A percentile compares a stretch with the other conserved stretches of the same genome.
These are phyloP conservation scores for Alfaro cultratus DNA, from an alignment of 2,797 vertebrate species.

Conservation along the genomic window DNA sequence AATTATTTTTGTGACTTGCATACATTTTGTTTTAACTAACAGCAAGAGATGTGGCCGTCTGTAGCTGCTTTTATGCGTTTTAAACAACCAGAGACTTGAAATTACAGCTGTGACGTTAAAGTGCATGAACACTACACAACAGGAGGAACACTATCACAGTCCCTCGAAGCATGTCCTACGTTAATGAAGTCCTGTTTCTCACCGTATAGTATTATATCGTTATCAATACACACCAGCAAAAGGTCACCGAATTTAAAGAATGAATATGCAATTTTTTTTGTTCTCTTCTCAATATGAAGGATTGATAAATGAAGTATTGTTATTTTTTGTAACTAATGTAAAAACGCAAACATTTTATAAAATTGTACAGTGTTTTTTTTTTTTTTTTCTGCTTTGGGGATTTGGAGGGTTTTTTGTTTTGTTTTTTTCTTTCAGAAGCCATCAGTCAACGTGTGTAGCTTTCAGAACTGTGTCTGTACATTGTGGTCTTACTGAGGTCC, in stretches of 20 bases:
- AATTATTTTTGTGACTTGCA: not conserved
- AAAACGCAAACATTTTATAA: conserved; percentile 97
- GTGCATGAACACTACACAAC: conserved; percentile 48
- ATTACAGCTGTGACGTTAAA: conserved; percentile 26
- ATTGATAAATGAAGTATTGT: conserved; percentile 97
- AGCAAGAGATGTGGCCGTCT: not conserved
- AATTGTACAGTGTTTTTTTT: conserved; percentile 96
- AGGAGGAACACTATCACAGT: conserved; percentile 50
- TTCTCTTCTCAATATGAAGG: conserved; percentile 91
- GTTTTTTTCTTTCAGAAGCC: conserved; percentile 65
- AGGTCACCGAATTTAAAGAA: conserved; percentile 88
- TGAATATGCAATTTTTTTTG: conserved; percentile 81
- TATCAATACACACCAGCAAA: conserved; percentile 95
- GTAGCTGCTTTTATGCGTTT: conserved; percentile 10
- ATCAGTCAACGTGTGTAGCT: conserved; percentile 76
- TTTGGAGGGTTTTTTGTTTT: conserved; percentile 39
- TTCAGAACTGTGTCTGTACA: conserved; percentile 72
- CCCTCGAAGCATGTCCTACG: conserved; percentile 64
- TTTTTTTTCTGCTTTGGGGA: conserved; percentile 79
- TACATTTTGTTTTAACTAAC: not conserved
- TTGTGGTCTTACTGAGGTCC: conserved; percentile 75
- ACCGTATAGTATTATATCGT: conserved; percentile 89
- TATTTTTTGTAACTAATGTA: conserved; percentile 99
- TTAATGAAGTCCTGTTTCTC: conserved; percentile 78
- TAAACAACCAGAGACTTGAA: conserved; percentile 35